phyloP scores from a whole-genome alignment of 53 echinoderm and acorn worm genomes.

The Antedon mediterranea region DNA sequence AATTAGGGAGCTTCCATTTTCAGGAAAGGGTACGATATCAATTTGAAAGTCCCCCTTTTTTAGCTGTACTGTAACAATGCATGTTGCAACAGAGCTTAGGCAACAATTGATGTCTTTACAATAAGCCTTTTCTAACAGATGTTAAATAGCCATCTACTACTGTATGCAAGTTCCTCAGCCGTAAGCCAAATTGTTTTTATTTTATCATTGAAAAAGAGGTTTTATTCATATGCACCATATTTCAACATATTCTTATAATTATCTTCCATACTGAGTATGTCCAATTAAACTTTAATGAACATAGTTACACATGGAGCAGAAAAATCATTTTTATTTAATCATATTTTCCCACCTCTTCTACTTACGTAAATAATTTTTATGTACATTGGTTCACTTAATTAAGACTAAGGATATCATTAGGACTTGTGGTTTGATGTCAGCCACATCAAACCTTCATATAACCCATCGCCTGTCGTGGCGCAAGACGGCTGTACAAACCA shows the following conservation, averaged over 20 bases:
- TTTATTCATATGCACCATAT: no score
- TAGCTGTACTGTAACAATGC: no score
- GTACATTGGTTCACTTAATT: conserved; percentile 4
- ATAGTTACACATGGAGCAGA: not conserved
- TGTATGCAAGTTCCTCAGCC: no score
- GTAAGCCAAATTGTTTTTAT: no score
- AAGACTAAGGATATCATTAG: conserved; percentile 33
- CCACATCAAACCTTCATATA: conserved; percentile 88
- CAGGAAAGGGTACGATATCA: no score
- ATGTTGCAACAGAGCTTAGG: no score
- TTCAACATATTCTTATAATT: no score
- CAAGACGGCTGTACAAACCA: conserved; percentile 98
- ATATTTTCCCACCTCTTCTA: not conserved
- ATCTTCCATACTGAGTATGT: not conserved
- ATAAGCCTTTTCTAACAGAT: no score
- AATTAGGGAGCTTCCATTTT: not conserved
- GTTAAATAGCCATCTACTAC: no score
- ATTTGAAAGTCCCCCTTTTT: no score
- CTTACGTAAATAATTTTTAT: not conserved
- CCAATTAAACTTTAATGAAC: not conserved
- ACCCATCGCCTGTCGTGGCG: conserved; percentile 91
- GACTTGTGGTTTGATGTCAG: conserved; percentile 81
- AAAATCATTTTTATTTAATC: not conserved
- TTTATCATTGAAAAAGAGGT: no score
- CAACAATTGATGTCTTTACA: no score